These are phyloP conservation scores for Rhizomys pruinosus DNA, from an alignment of 2,113 vertebrate species.

Conservation along the genomic window DNA sequence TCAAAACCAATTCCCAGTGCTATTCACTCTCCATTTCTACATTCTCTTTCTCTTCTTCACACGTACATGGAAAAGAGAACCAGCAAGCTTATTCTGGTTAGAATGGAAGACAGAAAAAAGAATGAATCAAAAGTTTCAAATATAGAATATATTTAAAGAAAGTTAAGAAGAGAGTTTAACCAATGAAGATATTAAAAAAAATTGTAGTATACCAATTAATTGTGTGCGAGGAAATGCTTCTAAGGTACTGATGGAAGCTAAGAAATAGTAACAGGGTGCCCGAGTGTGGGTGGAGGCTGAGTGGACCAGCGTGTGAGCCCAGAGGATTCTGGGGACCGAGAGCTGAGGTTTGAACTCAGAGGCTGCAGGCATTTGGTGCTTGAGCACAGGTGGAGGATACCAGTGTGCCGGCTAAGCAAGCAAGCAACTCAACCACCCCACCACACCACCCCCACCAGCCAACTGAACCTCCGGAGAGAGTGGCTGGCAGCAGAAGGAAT, in stretches of 20 bases:
- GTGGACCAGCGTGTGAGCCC: too few species aligned
- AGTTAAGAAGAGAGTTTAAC: conserved; percentile 11
- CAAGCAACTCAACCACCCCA: too few species aligned
- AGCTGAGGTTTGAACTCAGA: too few species aligned
- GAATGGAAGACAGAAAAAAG: conserved; percentile 15
- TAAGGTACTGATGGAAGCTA: background rate
- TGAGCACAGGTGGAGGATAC: too few species aligned
- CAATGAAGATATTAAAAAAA: background rate
- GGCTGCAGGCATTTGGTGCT: too few species aligned
- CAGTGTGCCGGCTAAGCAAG: too few species aligned
- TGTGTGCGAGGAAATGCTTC: conserved; percentile 1
- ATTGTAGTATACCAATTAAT: background rate
- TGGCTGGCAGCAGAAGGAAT: too few species aligned
- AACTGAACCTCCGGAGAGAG: too few species aligned
- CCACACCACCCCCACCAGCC: too few species aligned
- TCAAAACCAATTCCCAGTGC: background rate
- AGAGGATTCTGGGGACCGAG: too few species aligned
- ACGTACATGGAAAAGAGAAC: background rate
- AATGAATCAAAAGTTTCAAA: conserved; percentile 24
- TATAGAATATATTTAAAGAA: background rate
- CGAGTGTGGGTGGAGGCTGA: too few species aligned
- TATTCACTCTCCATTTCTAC: background rate
- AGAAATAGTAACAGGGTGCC: background rate
- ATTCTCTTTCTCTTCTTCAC: background rate
- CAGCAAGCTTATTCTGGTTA: background rate